Evolutionary conservation across 2,888 invertebrate species (phyloP), one percentile per base, ranked within the genome.

Genomic region (Hypolimnas misippus): DNA sequence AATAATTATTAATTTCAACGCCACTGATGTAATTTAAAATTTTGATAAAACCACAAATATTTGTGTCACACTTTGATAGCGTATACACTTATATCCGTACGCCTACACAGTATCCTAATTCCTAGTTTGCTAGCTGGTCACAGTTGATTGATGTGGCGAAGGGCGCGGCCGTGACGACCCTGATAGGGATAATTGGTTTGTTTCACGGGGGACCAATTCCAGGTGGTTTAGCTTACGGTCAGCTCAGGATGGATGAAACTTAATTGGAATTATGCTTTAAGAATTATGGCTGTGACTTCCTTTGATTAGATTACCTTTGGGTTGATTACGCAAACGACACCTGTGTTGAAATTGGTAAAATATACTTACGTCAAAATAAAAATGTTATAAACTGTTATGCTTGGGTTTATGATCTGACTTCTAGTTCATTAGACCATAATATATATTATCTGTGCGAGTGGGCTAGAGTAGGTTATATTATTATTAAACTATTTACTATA

Each of bases 111-210:
- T 29, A 49, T 29, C 25, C 14, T 49, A 49, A 49, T 49, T 29
- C n/a, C 25, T 42, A 51, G 42, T 38, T 53, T 38, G 46, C 25
- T n/a, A 29, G 29, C 68, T 72, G 72, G 72, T 69, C 72, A 70
- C 70, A 70, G 70, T 77, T 78, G 79, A 80, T 80, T 73, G 79
- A 75, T 75, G 71, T 60, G 74, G 65, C 68, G 72, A 74, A 76
- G 71, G 78, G 71, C 75, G 75, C 57, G 68, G 74, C n/a, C 67
- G 65, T 61, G 64, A 63, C 66, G 67, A 58, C 65, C 70, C 58
- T 60, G 63, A 54, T 57, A 52, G 60, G 65, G 49, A 62, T 76
- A 77, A 80, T 80, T 77, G 72, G 72, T 73, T 77, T 76, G 73
- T 74, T 75, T 68, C 69, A 67, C 57, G 59, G 51, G 19, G 52